Conservation (phyloP, 2,888 invertebrate species). For the Alentia gelatinosa region DNA sequence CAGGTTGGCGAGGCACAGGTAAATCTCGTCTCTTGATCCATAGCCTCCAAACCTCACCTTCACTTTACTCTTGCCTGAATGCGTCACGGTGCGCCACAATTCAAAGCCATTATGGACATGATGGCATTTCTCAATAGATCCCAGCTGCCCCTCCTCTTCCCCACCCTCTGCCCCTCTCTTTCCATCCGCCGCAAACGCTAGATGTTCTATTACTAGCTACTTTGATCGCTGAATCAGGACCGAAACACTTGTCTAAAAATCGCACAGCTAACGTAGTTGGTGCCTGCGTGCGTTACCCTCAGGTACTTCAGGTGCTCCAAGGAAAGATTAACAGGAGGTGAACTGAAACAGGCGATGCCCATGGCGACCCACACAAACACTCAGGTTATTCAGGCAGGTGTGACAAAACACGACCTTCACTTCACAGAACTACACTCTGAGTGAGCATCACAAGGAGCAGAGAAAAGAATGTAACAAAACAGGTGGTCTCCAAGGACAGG, state of each 20-base stretch:
- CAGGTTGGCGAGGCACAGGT: slow-evolving; percentile 21
- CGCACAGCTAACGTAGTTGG: slow-evolving; percentile 6
- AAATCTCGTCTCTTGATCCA: slow-evolving; percentile 18
- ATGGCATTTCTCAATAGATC: not conserved
- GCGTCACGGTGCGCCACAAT: not conserved
- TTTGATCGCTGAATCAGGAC: slow-evolving; percentile 39
- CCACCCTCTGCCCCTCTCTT: not conserved
- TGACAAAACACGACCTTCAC: slow-evolving; percentile 46
- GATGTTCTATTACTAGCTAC: slow-evolving; percentile 44
- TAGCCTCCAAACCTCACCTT: slow-evolving; percentile 36
- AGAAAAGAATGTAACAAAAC: no score
- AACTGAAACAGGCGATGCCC: slow-evolving; percentile 15
- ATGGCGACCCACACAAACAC: slow-evolving; percentile 30
- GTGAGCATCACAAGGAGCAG: not conserved
- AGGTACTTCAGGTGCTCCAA: not conserved
- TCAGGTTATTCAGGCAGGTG: slow-evolving; percentile 10
- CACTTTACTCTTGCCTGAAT: slow-evolving; percentile 28
- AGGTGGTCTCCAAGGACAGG: not conserved
- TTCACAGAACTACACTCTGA: slow-evolving; percentile 36
- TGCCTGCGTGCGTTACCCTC: not conserved
- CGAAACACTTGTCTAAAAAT: slow-evolving; percentile 38
- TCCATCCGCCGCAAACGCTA: not conserved
- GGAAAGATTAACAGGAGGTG: not conserved
- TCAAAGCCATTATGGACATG: slow-evolving; percentile 42
- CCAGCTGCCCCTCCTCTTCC: not conserved